Conservation (phyloP, 2,888 invertebrate species). For the Acronicta alni region DNA sequence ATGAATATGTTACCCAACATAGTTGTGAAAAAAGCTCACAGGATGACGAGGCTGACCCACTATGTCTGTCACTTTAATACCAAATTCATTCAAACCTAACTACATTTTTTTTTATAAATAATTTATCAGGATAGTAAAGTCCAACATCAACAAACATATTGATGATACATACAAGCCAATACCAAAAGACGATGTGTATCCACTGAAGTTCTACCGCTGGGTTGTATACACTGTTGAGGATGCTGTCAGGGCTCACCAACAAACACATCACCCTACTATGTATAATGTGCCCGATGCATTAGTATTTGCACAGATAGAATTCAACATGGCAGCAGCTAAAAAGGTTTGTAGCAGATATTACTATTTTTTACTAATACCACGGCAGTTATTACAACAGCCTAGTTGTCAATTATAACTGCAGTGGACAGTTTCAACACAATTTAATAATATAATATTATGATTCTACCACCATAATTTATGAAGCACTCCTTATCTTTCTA, state of each 20-base stretch:
- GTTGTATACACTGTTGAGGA: slow-evolving; percentile 91
- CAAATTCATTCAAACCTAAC: too few relatives aligned
- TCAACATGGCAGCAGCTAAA: slow-evolving; percentile 94
- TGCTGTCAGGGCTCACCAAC: slow-evolving; percentile 93
- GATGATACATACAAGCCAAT: slow-evolving; percentile 88
- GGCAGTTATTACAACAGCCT: too few relatives aligned
- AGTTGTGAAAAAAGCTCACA: too few relatives aligned
- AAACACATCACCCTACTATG: slow-evolving; percentile 95
- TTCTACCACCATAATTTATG: too few relatives aligned
- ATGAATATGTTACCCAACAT: too few relatives aligned
- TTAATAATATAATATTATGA: too few relatives aligned
- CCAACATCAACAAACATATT: slow-evolving; percentile 85
- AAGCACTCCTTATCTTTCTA: too few relatives aligned
- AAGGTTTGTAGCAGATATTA: slow-evolving; percentile 84
- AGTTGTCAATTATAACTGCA: too few relatives aligned
- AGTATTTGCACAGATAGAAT: slow-evolving; percentile 92
- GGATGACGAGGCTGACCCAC: too few relatives aligned
- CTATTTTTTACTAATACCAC: neutral
- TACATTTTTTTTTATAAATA: too few relatives aligned
- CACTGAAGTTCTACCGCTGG: slow-evolving; percentile 91
- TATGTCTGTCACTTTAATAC: too few relatives aligned
- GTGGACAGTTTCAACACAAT: too few relatives aligned
- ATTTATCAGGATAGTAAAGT: slow-evolving; percentile 67
- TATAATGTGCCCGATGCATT: slow-evolving; percentile 93
- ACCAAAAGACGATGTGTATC: slow-evolving; percentile 87